phyloP scores from a whole-genome alignment of 2,888 invertebrate species.

The Drosophila silvestris region DNA sequence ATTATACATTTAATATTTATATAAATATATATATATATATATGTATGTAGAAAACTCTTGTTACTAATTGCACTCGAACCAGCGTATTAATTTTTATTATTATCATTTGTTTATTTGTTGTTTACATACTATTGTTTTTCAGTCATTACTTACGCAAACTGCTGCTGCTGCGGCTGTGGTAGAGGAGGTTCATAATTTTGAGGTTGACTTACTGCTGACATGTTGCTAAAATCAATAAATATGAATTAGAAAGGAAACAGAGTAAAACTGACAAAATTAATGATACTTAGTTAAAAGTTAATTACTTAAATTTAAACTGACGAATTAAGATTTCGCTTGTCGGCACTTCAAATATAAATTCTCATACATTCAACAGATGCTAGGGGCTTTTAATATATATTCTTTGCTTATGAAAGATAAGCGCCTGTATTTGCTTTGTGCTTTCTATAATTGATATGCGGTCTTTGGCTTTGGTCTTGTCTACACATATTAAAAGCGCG shows the following conservation, averaged over 20 bases:
- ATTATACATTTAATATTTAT: neutral
- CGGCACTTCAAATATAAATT: conserved; percentile 4
- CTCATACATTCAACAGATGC: neutral
- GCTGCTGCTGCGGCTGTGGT: conserved; percentile 66
- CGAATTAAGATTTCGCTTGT: neutral
- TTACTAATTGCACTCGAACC: conserved; percentile 1
- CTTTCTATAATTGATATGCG: conserved; percentile 26
- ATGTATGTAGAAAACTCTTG: neutral
- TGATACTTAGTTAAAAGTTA: neutral
- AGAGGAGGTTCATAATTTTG: conserved; percentile 23
- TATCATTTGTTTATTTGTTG: conserved; percentile 23
- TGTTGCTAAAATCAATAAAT: conserved; percentile 51
- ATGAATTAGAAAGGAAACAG: neutral
- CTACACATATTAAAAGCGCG: conserved; percentile 7
- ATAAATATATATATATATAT: neutral
- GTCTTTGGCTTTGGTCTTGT: conserved; percentile 13
- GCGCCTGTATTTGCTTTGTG: conserved; percentile 4
- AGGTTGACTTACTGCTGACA: conserved; percentile 47
- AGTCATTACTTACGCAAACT: conserved; percentile 80
- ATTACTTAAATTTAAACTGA: neutral
- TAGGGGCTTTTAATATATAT: neutral
- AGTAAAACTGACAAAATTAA: neutral
- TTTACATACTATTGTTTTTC: conserved; percentile 34
- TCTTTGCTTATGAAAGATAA: conserved; percentile 17
- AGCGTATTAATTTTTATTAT: conserved; percentile 23